Percentiles rank a stretch among this genome's conserved stretches.
These are phyloP conservation scores for Centropyge bicolor DNA, from an alignment of 2,797 vertebrate species.

Conservation along the genomic window DNA sequence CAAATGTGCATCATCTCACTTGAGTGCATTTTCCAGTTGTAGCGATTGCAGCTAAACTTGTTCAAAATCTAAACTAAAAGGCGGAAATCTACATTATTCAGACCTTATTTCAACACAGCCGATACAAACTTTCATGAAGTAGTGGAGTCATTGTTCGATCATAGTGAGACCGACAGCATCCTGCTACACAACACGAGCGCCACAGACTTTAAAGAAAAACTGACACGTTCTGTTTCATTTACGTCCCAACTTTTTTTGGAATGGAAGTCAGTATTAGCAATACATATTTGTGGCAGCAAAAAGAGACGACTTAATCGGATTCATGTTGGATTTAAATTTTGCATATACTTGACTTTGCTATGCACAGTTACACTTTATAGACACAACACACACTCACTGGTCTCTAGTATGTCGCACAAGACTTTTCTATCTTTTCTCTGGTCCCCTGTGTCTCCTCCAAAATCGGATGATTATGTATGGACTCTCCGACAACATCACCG, in stretches of 20 bases:
- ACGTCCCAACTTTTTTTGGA: too few relatives aligned
- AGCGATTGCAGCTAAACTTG: not conserved
- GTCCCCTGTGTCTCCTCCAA: not conserved
- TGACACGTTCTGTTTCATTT: not conserved
- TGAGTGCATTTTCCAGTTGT: not conserved
- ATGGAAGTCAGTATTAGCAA: not conserved
- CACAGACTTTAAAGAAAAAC: not conserved
- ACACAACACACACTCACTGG: not conserved
- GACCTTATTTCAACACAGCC: not conserved
- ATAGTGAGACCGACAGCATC: not conserved
- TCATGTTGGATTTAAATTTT: not conserved
- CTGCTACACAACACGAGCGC: not conserved
- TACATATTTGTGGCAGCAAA: not conserved
- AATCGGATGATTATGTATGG: not conserved
- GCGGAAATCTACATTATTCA: not conserved
- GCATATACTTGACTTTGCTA: not conserved
- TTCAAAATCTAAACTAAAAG: not conserved
- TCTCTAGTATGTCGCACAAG: not conserved
- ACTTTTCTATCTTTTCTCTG: too few relatives aligned
- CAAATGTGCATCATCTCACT: not conserved
- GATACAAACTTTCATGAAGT: too few relatives aligned
- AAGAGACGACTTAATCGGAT: too few relatives aligned
- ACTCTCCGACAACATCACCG: conserved; percentile 9
- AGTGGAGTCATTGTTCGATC: not conserved
- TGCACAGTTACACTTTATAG: not conserved